These are phyloP conservation scores for Semicossyphus pulcher DNA, from an alignment of 2,113 vertebrate species.

Conservation along the genomic window DNA sequence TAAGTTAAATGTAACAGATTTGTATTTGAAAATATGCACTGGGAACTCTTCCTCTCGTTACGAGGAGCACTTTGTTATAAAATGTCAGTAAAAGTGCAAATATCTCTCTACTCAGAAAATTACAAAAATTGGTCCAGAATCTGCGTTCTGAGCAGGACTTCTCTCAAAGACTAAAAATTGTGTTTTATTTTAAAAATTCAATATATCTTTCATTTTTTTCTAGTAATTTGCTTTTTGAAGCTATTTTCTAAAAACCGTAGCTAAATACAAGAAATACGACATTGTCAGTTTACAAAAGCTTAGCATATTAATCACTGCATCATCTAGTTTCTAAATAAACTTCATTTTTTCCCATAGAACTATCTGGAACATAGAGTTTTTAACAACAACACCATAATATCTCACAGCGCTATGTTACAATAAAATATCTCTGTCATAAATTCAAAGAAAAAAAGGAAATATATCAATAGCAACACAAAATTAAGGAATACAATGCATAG, in stretches of 20 bases:
- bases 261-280: constrained; percentile 85
- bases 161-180: constrained; percentile 79
- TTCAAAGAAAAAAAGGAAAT: constrained; percentile 83
- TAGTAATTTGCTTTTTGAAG: constrained; percentile 73
- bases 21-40: constrained; percentile 84
- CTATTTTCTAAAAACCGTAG: constrained; percentile 86
- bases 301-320: constrained; percentile 89
- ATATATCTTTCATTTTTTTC: constrained; percentile 71
- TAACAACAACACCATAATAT: constrained; percentile 87
- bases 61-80: constrained; percentile 83
- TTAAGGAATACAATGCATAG: constrained; percentile 94
- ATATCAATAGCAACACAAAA: constrained; percentile 83
- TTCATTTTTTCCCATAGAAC: constrained; percentile 84
- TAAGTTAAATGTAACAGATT: constrained; percentile 91
- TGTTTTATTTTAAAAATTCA: constrained; percentile 78
- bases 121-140: constrained; percentile 89
- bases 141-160: constrained; percentile 78
- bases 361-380: constrained; percentile 91
- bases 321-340: constrained; percentile 91
- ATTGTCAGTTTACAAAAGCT: constrained; percentile 92
- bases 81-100: constrained; percentile 88
- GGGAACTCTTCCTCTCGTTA: constrained; percentile 76
- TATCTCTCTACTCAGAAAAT: constrained; percentile 80
- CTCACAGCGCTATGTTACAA: constrained; percentile 95
- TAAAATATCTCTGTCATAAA: constrained; percentile 90